Evolutionary conservation across 2,113 vertebrate species (phyloP).

Genomic region (Gymnocephalus cernua): DNA sequence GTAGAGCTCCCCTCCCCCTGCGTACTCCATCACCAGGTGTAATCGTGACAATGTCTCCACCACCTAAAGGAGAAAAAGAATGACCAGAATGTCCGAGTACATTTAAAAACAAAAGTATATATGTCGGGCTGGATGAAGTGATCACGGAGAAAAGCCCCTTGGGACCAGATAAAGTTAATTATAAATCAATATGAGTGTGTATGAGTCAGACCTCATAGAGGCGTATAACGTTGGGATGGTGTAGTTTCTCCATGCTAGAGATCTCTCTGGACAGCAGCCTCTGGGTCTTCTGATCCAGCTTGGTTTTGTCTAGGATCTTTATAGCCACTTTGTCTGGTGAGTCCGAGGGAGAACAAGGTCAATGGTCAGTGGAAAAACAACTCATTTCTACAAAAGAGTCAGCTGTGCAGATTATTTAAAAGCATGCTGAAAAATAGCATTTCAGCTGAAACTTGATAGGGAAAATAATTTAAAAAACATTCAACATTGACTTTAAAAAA

Average conservation of each 20-base stretch:
- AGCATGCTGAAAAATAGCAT: not conserved
- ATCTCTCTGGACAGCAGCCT: slow-evolving; percentile 94
- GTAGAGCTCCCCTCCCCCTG: slow-evolving; percentile 95
- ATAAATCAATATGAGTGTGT: not conserved
- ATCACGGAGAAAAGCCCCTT: not conserved
- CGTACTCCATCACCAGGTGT: slow-evolving; percentile 97
- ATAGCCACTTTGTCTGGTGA: slow-evolving; percentile 96
- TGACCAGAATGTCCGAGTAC: not conserved
- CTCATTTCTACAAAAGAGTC: not conserved
- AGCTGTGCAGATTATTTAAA: not conserved
- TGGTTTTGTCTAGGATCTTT: slow-evolving; percentile 98
- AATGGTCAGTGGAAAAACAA: not conserved
- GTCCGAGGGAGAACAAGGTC: not conserved
- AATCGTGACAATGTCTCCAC: slow-evolving; percentile 95
- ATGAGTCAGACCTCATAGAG: slow-evolving; percentile 89
- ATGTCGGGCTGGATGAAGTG: not conserved
- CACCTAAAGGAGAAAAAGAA: slow-evolving; percentile 75
- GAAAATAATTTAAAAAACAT: not conserved
- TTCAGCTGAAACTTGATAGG: not conserved
- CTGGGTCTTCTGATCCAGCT: slow-evolving; percentile 96
- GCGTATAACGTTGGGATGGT: slow-evolving; percentile 96
- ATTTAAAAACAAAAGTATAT: not conserved
- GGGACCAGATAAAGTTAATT: not conserved
- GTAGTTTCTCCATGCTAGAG: slow-evolving; percentile 97
- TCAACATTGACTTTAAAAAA: not conserved